Conservation (phyloP, 2,888 invertebrate species). For the Lutraria lutraria region DNA sequence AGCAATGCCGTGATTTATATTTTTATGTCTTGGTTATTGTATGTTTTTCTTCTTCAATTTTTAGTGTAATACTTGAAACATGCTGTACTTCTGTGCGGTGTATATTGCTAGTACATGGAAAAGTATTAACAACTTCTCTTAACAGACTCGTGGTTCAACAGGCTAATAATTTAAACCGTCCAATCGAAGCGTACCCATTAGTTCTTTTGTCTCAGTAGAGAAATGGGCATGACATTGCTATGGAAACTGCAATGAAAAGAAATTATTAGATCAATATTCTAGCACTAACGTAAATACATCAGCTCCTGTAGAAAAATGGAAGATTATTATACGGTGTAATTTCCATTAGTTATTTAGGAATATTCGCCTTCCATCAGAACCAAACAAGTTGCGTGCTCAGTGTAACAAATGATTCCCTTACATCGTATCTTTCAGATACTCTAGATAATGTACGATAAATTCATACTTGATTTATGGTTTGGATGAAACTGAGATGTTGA, state of each 20-base stretch:
- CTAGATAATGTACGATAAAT: background rate
- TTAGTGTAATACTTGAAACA: too few species aligned
- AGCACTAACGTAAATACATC: constrained; percentile 32
- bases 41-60: too few species aligned
- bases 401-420: background rate
- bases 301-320: background rate
- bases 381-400: background rate
- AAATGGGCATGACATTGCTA: constrained; percentile 58
- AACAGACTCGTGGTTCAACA: background rate
- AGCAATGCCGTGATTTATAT: too few species aligned
- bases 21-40: too few species aligned
- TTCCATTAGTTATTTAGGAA: constrained; percentile 10
- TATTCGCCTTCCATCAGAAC: background rate
- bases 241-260: constrained; percentile 72
- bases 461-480: background rate
- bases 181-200: background rate
- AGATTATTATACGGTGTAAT: constrained; percentile 15
- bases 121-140: too few species aligned
- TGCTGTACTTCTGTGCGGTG: too few species aligned
- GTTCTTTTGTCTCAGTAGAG: constrained; percentile 29
- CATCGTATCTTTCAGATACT: background rate
- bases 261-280: constrained; percentile 67
- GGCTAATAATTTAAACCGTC: background rate
- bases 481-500: background rate
- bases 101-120: too few species aligned